Evolutionary conservation across 1,140 invertebrate genomes (phyloP).

Genomic region (Drosophila nasuta): DNA sequence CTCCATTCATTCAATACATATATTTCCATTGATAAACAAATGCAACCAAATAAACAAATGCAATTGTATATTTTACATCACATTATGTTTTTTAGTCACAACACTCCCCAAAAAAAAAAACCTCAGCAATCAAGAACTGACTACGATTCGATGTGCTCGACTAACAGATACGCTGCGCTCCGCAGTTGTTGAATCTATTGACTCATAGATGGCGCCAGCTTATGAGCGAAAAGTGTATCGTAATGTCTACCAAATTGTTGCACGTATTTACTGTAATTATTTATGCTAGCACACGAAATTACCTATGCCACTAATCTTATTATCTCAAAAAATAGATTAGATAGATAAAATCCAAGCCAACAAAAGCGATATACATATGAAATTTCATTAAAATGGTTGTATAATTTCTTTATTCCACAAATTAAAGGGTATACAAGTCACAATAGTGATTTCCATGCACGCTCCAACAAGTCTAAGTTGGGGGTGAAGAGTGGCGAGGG

Average conservation of each 20-base stretch:
- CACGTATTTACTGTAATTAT: no score
- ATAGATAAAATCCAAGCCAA: no score
- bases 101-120: not conserved
- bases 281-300: no score
- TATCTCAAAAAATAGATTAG: not conserved
- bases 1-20: no score
- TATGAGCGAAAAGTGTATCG: no score
- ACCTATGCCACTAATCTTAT: not conserved
- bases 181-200: not conserved
- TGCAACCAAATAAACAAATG: not conserved
- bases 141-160: not conserved
- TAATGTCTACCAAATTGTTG: no score
- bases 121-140: not conserved
- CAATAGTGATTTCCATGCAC: conserved; percentile 29
- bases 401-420: not conserved
- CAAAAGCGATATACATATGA: not conserved
- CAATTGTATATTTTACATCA: not conserved
- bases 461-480: conserved; percentile 29
- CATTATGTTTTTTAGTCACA: not conserved
- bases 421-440: not conserved
- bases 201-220: no score
- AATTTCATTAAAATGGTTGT: no score
- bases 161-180: not conserved
- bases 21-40: not conserved
- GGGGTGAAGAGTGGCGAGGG: not conserved